Percentiles rank a stretch among this genome's conserved stretches.
phyloP scores from a whole-genome alignment of 2,888 invertebrate genomes.

The Dynastes maya region DNA sequence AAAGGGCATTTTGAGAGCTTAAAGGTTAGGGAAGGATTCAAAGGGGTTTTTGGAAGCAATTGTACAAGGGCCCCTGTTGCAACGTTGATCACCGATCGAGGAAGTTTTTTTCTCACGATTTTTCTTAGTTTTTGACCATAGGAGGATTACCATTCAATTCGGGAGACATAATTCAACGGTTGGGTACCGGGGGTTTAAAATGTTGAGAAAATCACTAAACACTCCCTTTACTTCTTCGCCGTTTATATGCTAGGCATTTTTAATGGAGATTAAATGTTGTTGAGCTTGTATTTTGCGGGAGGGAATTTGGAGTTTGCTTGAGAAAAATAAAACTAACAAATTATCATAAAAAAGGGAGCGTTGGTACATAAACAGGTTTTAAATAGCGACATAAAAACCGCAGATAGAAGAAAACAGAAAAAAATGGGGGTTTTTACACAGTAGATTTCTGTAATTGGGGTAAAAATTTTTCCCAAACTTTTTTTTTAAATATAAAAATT shows the following conservation, averaged over 20 bases:
- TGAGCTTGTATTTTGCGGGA: too few species aligned
- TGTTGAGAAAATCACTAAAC: conserved; percentile 19
- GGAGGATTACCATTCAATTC: conserved; percentile 69
- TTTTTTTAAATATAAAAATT: too few species aligned
- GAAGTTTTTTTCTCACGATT: conserved; percentile 59
- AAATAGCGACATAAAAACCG: too few species aligned
- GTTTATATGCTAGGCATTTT: neutral
- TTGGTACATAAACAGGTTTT: neutral
- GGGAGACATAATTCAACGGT: conserved; percentile 56
- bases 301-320: conserved; percentile 44
- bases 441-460: neutral
- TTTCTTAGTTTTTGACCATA: conserved; percentile 68
- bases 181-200: too few species aligned
- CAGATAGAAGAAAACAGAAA: too few species aligned
- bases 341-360: conserved; percentile 8
- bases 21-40: too few species aligned
- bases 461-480: too few species aligned
- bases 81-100: conserved; percentile 52
- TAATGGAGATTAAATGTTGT: conserved; percentile 5
- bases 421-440: neutral
- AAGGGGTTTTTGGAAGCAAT: too few species aligned
- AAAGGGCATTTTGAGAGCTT: conserved; percentile 61
- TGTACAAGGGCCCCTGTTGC: conserved; percentile 62
- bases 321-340: conserved; percentile 42
- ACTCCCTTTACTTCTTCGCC: conserved; percentile 6